Evolutionary conservation across 2,797 vertebrate genomes (phyloP), one percentile per base, ranked within the genome.

Genomic region (Hylomyscus alleni): DNA sequence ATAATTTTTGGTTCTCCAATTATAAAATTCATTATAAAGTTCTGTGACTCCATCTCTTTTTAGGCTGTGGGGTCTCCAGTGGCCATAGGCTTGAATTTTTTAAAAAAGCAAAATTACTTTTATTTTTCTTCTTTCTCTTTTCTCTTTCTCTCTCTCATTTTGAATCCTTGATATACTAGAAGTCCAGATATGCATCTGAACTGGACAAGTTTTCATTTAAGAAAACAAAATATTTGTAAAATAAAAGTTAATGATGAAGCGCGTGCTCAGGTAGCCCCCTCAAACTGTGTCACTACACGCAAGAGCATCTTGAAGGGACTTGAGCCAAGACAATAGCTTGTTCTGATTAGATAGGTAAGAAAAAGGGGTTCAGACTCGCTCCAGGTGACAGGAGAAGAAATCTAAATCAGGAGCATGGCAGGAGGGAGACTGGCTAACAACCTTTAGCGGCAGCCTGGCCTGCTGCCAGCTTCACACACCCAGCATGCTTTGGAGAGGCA

Each of bases 201-300:
- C 54, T 76, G 80, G 44, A 67, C n/a, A 40, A 94, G 37, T 47
- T 40, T 67, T 73, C 69, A 73, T 91, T 95, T 62, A 54, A 95
- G 93, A 87, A 89, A 76, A 93, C 90, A 94, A n/a, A 5, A 44
- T 29, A 86, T 84, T 97, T 95, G 86, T 56, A 95, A 91, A 15
- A 80, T 92, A 91, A 96, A 69, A 88, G 83, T 62, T 94, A 86
- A 89, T 37, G 89, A 56, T 82, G 90, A 86, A 75, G 60, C n/a
- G n/a, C 2, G 8, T 15, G 6, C 69, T 95, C 26, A 73, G 52
- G 58, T 29, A 14, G 14, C 54, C 19, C 75, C 87, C 94, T 91
- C 76, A 47, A 92, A 90, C 83, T 77, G 78, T 54, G 73, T 50
- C 88, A 65, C 31, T 56, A 73, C 31, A 84, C 6, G n/a, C 15